Conservation (phyloP, 2,797 vertebrate genomes). For the Sebastes hubbsi region DNA sequence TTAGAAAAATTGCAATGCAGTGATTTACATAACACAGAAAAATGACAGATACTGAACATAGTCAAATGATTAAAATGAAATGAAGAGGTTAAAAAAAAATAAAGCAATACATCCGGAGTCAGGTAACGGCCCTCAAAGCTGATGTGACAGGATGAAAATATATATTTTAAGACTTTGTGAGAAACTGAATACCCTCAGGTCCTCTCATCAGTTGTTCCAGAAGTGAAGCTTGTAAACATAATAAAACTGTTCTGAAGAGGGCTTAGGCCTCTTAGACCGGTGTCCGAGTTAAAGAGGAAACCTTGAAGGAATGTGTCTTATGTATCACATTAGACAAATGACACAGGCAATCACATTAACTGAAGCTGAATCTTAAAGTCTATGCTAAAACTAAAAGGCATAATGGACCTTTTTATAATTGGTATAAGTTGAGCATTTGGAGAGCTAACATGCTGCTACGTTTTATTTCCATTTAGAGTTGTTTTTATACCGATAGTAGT, state of each 20-base stretch:
- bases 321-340: neutral
- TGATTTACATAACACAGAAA: too few species aligned
- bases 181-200: too few species aligned
- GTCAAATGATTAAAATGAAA: too few species aligned
- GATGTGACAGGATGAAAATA: too few species aligned
- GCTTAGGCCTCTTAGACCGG: neutral
- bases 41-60: too few species aligned
- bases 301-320: neutral
- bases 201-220: neutral
- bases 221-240: too few species aligned
- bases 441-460: neutral
- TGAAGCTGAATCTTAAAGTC: too few species aligned
- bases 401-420: neutral
- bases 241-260: neutral
- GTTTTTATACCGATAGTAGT: accelerated
- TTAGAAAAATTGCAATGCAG: too few species aligned
- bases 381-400: neutral
- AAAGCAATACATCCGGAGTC: too few species aligned
- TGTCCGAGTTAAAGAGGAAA: neutral
- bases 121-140: too few species aligned
- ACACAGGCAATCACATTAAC: neutral
- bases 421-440: neutral
- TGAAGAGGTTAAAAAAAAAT: too few species aligned
- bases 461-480: neutral
- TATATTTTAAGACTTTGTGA: too few species aligned